These are phyloP conservation scores for Coenonympha arcania DNA, from an alignment of 2,888 invertebrate genomes.

Conservation along the genomic window DNA sequence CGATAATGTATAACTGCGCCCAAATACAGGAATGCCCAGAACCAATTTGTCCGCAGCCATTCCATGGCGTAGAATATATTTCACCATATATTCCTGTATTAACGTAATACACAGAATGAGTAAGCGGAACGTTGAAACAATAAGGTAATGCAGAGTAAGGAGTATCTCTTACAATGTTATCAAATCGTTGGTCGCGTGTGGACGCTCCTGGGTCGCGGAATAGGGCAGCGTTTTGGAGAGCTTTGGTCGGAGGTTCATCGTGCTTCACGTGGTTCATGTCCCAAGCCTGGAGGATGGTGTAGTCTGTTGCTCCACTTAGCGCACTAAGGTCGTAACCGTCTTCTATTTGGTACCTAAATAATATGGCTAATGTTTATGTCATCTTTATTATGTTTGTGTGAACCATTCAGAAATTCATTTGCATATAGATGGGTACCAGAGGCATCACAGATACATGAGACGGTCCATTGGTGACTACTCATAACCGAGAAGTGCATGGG, in stretches of 20 bases:
- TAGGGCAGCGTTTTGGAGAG: slow-evolving; percentile 67
- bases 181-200: slow-evolving; percentile 58
- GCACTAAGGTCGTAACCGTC: slow-evolving; percentile 78
- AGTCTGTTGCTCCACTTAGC: slow-evolving; percentile 76
- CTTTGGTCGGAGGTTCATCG: slow-evolving; percentile 59
- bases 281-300: slow-evolving; percentile 80
- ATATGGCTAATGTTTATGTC: not conserved
- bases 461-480: too few relatives aligned
- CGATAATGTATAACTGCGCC: slow-evolving; percentile 79
- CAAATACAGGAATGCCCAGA: slow-evolving; percentile 82
- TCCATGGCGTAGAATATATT: slow-evolving; percentile 77
- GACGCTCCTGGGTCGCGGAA: slow-evolving; percentile 64
- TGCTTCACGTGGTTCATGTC: slow-evolving; percentile 66
- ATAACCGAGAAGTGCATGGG: too few relatives aligned
- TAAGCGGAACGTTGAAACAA: too few relatives aligned
- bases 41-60: slow-evolving; percentile 79
- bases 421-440: too few relatives aligned
- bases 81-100: slow-evolving; percentile 79
- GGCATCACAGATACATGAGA: too few relatives aligned
- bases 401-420: not conserved
- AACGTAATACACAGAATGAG: too few relatives aligned
- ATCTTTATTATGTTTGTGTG: not conserved
- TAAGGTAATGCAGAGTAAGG: too few relatives aligned
- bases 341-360: slow-evolving; percentile 71
- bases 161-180: slow-evolving; percentile 53